Percentiles rank a stretch among this genome's conserved stretches.
phyloP scores from a whole-genome alignment of 2,797 vertebrate genomes.

The Hylomyscus alleni region DNA sequence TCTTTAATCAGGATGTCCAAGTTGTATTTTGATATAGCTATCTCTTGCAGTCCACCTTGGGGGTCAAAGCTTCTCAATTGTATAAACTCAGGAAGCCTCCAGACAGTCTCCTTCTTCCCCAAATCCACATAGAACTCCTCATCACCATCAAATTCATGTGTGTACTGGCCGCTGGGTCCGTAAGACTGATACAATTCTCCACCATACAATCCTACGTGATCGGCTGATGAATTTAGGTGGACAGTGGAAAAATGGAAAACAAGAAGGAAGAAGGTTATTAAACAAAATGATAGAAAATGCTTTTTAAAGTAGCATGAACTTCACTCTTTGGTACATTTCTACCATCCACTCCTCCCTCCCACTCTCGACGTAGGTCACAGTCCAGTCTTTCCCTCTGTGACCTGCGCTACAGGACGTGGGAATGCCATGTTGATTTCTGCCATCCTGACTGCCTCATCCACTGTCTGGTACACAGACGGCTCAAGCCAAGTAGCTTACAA shows the following conservation, averaged over 20 bases:
- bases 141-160: slow-evolving; percentile 58
- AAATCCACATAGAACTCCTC: slow-evolving; percentile 66
- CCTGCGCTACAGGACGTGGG: fast-evolving
- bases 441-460: fast-evolving
- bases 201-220: background rate
- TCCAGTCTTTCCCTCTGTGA: fast-evolving
- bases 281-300: background rate
- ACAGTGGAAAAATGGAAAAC: fast-evolving
- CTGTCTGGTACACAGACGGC: fast-evolving
- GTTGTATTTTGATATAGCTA: fast-evolving
- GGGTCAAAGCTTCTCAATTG: fast-evolving
- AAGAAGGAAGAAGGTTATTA: background rate
- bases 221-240: background rate
- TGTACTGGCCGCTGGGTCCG: fast-evolving
- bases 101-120: slow-evolving; percentile 50
- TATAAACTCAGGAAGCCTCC: slow-evolving; percentile 2
- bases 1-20: fast-evolving
- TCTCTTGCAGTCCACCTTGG: background rate
- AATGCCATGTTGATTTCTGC: fast-evolving
- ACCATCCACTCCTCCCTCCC: fast-evolving
- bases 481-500: fast-evolving
- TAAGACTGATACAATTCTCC: fast-evolving
- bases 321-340: fast-evolving
- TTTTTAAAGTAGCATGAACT: fast-evolving
- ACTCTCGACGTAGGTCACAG: fast-evolving